Conservation (phyloP, 2,113 vertebrate genomes). For the Pelusios castaneus region DNA sequence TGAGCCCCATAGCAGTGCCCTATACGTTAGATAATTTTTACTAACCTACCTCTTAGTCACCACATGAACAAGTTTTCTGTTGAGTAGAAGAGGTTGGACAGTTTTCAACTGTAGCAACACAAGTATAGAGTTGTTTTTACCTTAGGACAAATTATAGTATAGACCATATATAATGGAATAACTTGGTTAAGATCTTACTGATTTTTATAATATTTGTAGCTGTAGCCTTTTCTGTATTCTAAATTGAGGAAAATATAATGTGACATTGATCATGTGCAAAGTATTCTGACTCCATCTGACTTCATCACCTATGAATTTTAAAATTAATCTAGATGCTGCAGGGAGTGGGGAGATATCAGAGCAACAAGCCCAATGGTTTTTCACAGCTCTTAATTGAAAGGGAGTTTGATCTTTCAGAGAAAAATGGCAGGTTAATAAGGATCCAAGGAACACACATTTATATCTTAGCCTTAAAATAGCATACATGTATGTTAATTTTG, state of each 20-base stretch:
- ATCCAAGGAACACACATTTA: not conserved
- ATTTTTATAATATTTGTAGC: not conserved
- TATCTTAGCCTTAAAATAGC: not conserved
- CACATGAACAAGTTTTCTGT: not conserved
- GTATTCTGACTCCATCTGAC: not conserved
- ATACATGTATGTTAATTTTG: not conserved
- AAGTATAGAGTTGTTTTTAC: not conserved
- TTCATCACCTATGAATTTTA: not conserved
- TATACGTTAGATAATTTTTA: not conserved
- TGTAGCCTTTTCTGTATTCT: not conserved
- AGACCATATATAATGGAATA: not conserved
- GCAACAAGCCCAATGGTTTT: not conserved
- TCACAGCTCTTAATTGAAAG: not conserved
- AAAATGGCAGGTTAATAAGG: not conserved
- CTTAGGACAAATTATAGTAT: not conserved
- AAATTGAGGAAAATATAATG: not conserved
- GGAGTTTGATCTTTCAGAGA: accelerated
- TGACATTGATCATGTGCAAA: not conserved
- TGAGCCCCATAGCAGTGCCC: not conserved
- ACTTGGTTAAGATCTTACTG: not conserved
- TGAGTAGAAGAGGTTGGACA: not conserved
- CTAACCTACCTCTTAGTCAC: not conserved
- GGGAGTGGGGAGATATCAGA: not conserved
- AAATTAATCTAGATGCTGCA: not conserved
- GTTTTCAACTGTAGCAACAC: not conserved